Conservation (phyloP, 2,888 invertebrate genomes). For the Lasioglossum leucozonium region DNA sequence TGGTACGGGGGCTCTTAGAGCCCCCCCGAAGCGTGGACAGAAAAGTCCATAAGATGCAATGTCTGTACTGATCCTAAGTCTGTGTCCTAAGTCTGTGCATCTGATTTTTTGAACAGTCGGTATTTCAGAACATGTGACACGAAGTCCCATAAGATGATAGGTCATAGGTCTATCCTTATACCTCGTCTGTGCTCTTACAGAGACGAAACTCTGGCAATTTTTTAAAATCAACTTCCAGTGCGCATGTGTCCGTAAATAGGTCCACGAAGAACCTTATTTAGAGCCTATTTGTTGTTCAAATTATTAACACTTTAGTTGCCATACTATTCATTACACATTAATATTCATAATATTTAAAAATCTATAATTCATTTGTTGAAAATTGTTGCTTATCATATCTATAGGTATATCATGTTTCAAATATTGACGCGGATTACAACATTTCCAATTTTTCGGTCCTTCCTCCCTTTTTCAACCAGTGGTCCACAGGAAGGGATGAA, state of each 20-base stretch:
- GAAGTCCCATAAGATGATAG: too few relatives aligned
- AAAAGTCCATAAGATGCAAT: too few relatives aligned
- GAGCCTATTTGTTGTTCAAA: not conserved
- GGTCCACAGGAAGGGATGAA: not conserved
- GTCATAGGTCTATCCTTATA: too few relatives aligned
- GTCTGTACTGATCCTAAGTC: too few relatives aligned
- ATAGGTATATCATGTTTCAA: not conserved
- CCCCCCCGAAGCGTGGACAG: too few relatives aligned
- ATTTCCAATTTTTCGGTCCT: not conserved
- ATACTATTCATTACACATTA: too few relatives aligned
- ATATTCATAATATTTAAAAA: not conserved
- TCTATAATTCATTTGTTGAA: not conserved
- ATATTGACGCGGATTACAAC: not conserved
- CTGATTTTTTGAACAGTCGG: too few relatives aligned
- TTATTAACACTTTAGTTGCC: not conserved
- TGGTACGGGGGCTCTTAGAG: too few relatives aligned
- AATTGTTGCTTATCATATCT: too few relatives aligned
- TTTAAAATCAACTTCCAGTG: not conserved
- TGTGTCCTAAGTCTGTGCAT: too few relatives aligned
- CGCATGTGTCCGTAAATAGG: not conserved
- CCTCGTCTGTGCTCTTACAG: too few relatives aligned
- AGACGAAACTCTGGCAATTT: not conserved
- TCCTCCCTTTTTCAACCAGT: not conserved
- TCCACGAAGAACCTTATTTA: not conserved
- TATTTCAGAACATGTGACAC: too few relatives aligned